These are phyloP conservation scores for Axea sp. DNA, from an alignment of 2,888 invertebrate species.

Conservation along the genomic window DNA sequence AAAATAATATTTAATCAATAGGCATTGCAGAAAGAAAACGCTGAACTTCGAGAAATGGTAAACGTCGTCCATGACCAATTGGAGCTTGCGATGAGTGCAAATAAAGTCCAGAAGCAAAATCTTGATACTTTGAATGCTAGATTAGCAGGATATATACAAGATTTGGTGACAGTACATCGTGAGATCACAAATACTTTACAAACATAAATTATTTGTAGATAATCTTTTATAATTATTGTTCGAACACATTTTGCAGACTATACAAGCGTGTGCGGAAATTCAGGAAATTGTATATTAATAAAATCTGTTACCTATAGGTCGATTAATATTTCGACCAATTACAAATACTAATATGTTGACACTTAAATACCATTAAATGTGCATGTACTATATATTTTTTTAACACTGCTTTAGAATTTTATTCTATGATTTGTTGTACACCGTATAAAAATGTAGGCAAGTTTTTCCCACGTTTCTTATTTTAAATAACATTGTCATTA, in stretches of 20 bases:
- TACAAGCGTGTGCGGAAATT: conserved; percentile 38
- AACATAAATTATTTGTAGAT: conserved; percentile 82
- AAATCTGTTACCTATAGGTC: conserved; percentile 56
- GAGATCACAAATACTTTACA: conserved; percentile 90
- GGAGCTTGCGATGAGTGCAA: conserved; percentile 88
- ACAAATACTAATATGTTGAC: conserved; percentile 45
- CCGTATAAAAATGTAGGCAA: conserved; percentile 41
- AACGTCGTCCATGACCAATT: conserved; percentile 89
- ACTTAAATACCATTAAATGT: conserved; percentile 40
- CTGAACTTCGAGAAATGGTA: conserved; percentile 84
- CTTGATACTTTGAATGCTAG: conserved; percentile 91
- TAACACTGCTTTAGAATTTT: conserved; percentile 46
- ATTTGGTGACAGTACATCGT: conserved; percentile 89
- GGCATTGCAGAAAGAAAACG: conserved; percentile 84
- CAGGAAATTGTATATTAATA: conserved; percentile 56
- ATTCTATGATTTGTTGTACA: conserved; percentile 31
- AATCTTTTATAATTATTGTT: conserved; percentile 68
- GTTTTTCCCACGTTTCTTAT: no score
- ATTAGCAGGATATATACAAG: conserved; percentile 89
- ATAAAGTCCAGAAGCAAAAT: conserved; percentile 90
- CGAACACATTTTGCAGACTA: conserved; percentile 61
- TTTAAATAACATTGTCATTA: no score
- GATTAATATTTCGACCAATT: conserved; percentile 34
- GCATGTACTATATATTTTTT: conserved; percentile 28
- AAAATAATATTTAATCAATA: conserved; percentile 68